These are phyloP conservation scores for Tiphia femorata DNA, from an alignment of 2,888 invertebrate species.

Conservation along the genomic window DNA sequence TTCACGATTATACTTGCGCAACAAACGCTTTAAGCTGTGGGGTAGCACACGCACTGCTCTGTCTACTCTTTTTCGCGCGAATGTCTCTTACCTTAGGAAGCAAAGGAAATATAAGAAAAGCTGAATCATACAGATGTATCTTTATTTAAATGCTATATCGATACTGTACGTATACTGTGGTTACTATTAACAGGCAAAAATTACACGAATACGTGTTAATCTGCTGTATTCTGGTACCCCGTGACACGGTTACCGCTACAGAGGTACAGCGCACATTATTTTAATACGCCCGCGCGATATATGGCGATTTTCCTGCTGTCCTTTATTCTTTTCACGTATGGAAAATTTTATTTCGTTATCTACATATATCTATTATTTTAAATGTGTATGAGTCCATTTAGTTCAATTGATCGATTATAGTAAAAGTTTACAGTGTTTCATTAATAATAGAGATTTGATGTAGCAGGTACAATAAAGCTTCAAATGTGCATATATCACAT, in stretches of 20 bases:
- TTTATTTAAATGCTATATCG: no score
- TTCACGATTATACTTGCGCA: constrained; percentile 60
- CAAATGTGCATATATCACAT: no score
- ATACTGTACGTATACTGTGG: no score
- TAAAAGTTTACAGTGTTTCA: constrained; percentile 19
- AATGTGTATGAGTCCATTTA: constrained; percentile 15
- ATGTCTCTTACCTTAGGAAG: constrained; percentile 55
- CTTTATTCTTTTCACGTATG: constrained; percentile 7
- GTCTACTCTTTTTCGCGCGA: constrained; percentile 56
- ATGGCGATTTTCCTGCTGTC: constrained; percentile 29
- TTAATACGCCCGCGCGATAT: constrained; percentile 35
- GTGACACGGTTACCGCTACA: constrained; percentile 29
- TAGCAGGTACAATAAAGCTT: not conserved
- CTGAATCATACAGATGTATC: no score
- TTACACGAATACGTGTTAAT: constrained; percentile 30
- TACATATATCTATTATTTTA: constrained; percentile 20
- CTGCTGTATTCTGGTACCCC: constrained; percentile 28
- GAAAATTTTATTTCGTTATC: no score
- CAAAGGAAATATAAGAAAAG: constrained; percentile 58
- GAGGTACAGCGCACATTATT: constrained; percentile 25
- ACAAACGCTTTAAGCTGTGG: constrained; percentile 63
- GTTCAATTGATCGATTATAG: constrained; percentile 11
- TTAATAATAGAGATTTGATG: constrained; percentile 15
- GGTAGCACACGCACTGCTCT: constrained; percentile 58
- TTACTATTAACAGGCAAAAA: constrained; percentile 24